Conservation (phyloP, 2,888 invertebrate species). For the Cantharis rufa region DNA sequence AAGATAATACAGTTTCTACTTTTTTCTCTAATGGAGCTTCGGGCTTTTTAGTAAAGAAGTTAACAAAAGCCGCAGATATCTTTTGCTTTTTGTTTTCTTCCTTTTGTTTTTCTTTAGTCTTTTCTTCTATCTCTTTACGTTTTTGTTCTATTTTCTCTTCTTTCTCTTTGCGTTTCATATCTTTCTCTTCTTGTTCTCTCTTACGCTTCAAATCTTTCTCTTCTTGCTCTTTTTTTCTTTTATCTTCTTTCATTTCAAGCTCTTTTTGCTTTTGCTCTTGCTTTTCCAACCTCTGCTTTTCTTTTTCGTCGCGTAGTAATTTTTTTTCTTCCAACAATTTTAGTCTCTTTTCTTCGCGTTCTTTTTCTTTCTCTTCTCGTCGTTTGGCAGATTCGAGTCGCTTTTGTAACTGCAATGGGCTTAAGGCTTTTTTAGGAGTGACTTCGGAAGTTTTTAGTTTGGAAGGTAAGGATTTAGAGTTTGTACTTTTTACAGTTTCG, state of each 20-base stretch:
- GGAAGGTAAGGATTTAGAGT: neutral
- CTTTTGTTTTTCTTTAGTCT: conserved; percentile 58
- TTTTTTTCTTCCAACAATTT: conserved; percentile 55
- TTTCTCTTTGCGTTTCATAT: conserved; percentile 56
- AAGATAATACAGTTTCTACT: conserved; percentile 55
- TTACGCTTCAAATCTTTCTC: conserved; percentile 36
- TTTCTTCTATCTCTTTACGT: conserved; percentile 58
- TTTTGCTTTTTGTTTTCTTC: conserved; percentile 78
- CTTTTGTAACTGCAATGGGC: conserved; percentile 59
- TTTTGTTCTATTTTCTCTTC: conserved; percentile 61
- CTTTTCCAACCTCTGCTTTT: conserved; percentile 52
- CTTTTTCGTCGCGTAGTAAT: conserved; percentile 54
- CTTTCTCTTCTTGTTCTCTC: conserved; percentile 54
- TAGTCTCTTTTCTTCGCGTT: conserved; percentile 54
- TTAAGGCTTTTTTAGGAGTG: conserved; percentile 44
- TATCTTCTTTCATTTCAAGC: conserved; percentile 57
- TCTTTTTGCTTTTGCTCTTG: conserved; percentile 53
- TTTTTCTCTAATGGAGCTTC: conserved; percentile 45
- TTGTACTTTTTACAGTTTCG: neutral
- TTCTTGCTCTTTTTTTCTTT: conserved; percentile 50
- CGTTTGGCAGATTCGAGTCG: conserved; percentile 63
- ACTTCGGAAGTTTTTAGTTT: neutral
- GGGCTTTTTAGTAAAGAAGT: conserved; percentile 72
- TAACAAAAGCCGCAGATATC: conserved; percentile 77
- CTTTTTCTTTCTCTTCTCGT: conserved; percentile 60